These are phyloP conservation scores for Choristoneura rosaceana DNA, from an alignment of 2,888 invertebrate genomes.

Conservation along the genomic window DNA sequence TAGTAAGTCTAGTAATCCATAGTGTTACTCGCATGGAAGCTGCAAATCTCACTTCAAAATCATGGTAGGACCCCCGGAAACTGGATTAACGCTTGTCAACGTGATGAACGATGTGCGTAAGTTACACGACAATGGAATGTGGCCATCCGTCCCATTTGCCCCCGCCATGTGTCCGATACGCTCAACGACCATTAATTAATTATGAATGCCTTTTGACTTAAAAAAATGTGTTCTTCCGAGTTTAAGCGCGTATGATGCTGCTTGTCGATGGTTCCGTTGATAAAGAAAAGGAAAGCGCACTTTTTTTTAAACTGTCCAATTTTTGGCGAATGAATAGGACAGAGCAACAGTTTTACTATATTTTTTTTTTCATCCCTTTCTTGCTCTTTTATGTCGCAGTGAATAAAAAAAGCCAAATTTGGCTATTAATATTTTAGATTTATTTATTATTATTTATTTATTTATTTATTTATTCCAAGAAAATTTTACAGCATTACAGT, in stretches of 20 bases:
- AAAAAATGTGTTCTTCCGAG: constrained; percentile 28
- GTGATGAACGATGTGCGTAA: constrained; percentile 83
- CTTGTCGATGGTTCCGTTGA: constrained; percentile 18
- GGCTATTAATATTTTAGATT: too few species aligned
- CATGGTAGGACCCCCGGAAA: constrained; percentile 73
- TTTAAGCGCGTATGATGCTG: constrained; percentile 3
- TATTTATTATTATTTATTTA: too few species aligned
- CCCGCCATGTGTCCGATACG: constrained; percentile 67
- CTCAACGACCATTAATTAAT: constrained; percentile 73
- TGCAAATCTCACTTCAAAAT: constrained; percentile 32
- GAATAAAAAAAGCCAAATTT: too few species aligned
- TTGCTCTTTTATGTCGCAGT: too few species aligned
- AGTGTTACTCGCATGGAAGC: background rate
- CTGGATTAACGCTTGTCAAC: constrained; percentile 85
- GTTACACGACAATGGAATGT: constrained; percentile 83
- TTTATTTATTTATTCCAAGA: too few species aligned
- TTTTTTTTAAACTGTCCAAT: too few species aligned
- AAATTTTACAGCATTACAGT: too few species aligned
- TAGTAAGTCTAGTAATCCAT: too few species aligned
- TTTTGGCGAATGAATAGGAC: too few species aligned
- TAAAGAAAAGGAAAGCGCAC: too few species aligned
- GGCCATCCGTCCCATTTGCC: constrained; percentile 75
- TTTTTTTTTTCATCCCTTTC: too few species aligned
- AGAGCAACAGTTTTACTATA: too few species aligned
- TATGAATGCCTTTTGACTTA: constrained; percentile 63